These are phyloP conservation scores for Oncopodura yosiiana DNA, from an alignment of 1,140 invertebrate species.

Conservation along the genomic window DNA sequence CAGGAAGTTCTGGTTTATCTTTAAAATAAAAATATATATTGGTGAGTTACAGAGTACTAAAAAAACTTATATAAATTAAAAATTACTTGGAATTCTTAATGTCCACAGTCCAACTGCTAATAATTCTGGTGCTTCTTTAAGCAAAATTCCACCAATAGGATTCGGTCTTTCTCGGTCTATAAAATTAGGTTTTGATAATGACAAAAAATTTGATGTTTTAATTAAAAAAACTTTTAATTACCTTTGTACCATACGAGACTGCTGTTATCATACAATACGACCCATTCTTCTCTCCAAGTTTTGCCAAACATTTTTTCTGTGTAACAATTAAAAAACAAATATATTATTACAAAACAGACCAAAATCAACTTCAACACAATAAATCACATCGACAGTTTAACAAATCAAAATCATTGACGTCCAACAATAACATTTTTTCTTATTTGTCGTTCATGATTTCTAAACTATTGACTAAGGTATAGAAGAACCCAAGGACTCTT, in stretches of 20 bases:
- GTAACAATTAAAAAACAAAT: no score
- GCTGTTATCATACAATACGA: constrained; percentile 66
- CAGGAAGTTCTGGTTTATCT: constrained; percentile 55
- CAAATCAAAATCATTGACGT: no score
- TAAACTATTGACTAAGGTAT: no score
- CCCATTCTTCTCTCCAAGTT: constrained; percentile 69
- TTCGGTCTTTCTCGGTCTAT: constrained; percentile 50
- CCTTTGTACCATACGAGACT: constrained; percentile 13
- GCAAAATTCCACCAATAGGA: constrained; percentile 47
- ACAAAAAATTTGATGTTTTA: not conserved
- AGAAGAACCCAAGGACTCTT: no score
- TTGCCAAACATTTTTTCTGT: constrained; percentile 62
- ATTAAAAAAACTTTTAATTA: not conserved
- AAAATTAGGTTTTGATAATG: constrained; percentile 51
- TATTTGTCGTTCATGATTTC: no score
- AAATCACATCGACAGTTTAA: no score
- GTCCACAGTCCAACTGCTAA: constrained; percentile 67
- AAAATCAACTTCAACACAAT: no score
- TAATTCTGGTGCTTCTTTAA: constrained; percentile 65
- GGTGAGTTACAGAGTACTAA: no score
- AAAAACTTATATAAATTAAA: no score
- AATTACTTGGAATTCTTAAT: constrained; percentile 49
- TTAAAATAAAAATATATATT: no score
- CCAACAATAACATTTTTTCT: no score
- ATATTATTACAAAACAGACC: no score